phyloP scores from a whole-genome alignment of 2,888 invertebrate genomes.

The Agonopterix subpropinquella region DNA sequence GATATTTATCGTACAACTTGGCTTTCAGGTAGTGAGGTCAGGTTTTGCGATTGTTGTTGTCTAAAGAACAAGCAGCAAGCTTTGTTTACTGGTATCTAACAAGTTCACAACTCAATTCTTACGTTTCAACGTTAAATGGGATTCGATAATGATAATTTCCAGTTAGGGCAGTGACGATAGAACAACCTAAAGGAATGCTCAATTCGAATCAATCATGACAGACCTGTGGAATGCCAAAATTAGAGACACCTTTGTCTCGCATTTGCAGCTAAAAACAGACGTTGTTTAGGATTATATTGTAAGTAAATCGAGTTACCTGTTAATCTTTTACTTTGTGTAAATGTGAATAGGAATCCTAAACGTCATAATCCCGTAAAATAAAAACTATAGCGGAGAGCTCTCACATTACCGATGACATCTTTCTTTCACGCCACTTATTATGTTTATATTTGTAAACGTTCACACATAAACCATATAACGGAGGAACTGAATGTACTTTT shows the following conservation, averaged over 20 bases:
- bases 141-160: neutral
- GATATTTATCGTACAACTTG: too few species aligned
- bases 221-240: conserved; percentile 69
- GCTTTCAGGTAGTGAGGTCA: too few species aligned
- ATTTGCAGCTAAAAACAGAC: conserved; percentile 16
- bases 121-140: too few species aligned
- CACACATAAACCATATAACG: conserved; percentile 31
- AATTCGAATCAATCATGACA: conserved; percentile 55
- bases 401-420: conserved; percentile 75
- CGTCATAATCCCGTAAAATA: conserved; percentile 64
- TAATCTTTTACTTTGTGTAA: conserved; percentile 45
- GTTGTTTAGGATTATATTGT: conserved; percentile 12
- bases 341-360: conserved; percentile 48
- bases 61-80: too few species aligned
- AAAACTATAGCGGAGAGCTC: conserved; percentile 61
- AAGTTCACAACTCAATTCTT: too few species aligned
- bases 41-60: too few species aligned
- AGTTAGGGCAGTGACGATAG: conserved; percentile 8
- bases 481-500: conserved; percentile 31
- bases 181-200: conserved; percentile 34
- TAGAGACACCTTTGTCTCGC: conserved; percentile 57
- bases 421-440: conserved; percentile 47
- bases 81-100: too few species aligned
- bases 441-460: conserved; percentile 27
- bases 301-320: conserved; percentile 41